A percentile compares a stretch with the other conserved stretches of the same genome.
Conservation (phyloP, 2,888 invertebrate genomes). For the Bembecia ichneumoniformis region DNA sequence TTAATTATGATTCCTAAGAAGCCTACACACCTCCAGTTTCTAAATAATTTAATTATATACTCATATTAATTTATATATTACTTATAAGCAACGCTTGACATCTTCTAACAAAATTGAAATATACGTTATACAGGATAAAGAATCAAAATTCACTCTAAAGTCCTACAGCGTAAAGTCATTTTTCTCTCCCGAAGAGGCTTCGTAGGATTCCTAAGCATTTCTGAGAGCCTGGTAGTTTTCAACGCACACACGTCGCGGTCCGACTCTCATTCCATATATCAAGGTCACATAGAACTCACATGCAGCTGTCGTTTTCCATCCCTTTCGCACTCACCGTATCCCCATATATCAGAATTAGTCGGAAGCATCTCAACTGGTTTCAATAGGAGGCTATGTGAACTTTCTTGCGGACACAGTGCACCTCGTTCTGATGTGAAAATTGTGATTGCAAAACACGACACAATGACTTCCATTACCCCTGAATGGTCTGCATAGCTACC, state of each 20-base stretch:
- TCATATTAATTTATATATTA: no score
- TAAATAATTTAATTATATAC: no score
- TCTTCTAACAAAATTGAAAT: no score
- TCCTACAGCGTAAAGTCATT: background rate
- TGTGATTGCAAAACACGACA: no score
- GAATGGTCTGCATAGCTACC: no score
- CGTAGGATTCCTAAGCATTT: conserved; percentile 23
- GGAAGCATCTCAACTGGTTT: conserved; percentile 18
- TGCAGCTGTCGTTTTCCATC: conserved; percentile 28
- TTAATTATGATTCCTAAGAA: no score
- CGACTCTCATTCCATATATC: conserved; percentile 55
- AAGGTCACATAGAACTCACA: conserved; percentile 55
- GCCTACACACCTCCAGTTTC: no score
- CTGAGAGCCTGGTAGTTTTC: conserved; percentile 53
- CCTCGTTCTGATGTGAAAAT: background rate
- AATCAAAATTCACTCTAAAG: background rate
- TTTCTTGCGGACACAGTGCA: conserved; percentile 38
- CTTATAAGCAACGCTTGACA: no score
- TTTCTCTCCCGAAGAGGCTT: background rate
- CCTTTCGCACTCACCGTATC: conserved; percentile 24
- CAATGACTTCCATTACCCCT: no score
- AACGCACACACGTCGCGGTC: conserved; percentile 49
- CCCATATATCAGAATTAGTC: conserved; percentile 24
- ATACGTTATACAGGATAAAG: no score
- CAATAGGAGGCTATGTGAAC: conserved; percentile 40